Evolutionary conservation across 1,140 invertebrate genomes (phyloP).

Genomic region (Sweltsa coloradensis): DNA sequence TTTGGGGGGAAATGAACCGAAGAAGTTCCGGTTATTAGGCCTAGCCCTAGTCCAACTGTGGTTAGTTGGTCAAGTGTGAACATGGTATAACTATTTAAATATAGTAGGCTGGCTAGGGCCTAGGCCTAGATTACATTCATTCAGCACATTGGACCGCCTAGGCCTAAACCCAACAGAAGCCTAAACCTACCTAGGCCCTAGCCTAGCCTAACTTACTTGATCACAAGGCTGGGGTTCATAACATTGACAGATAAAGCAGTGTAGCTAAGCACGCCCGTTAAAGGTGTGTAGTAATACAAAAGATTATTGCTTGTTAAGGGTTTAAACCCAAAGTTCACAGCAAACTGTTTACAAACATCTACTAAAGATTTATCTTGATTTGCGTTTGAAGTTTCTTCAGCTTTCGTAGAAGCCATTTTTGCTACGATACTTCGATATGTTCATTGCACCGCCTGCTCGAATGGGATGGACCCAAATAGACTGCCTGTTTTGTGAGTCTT

Average conservation of each 20-base stretch:
- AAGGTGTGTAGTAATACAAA: conserved; percentile 45
- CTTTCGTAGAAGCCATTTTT: not conserved
- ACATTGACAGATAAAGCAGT: conserved; percentile 47
- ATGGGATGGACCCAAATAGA: no score
- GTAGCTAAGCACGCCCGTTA: conserved; percentile 44
- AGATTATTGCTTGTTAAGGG: conserved; percentile 43
- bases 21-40: no score
- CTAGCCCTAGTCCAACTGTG: no score
- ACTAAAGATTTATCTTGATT: conserved; percentile 1
- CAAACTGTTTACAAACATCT: conserved; percentile 27
- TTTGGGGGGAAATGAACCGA: no score
- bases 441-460: no score
- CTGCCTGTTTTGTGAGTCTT: no score
- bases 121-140: conserved; percentile 6
- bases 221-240: conserved; percentile 47
- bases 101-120: conserved; percentile 2
- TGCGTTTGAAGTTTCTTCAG: not conserved
- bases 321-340: no score
- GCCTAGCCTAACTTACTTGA: conserved; percentile 30
- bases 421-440: no score
- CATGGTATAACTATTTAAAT: conserved; percentile 4
- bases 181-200: no score
- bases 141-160: no score
- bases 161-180: no score
- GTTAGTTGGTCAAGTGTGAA: no score